Evolutionary conservation across 2,113 vertebrate species (phyloP).

Genomic region (Amphiprion percula): DNA sequence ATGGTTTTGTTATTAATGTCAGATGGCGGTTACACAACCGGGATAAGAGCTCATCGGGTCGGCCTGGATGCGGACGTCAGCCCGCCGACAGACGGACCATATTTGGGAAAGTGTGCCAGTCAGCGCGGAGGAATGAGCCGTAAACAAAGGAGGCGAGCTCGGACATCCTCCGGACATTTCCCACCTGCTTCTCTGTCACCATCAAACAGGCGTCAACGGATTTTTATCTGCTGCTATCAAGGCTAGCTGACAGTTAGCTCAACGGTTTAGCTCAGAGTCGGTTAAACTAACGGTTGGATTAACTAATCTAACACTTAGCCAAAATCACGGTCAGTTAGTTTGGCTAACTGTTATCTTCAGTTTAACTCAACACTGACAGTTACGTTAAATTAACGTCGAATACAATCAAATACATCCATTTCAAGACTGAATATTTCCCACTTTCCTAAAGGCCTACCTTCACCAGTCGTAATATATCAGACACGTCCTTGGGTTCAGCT

Average conservation of each 20-base stretch:
- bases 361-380: too few species aligned
- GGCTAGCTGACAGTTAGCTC: neutral
- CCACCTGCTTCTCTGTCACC: neutral
- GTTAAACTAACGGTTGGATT: neutral
- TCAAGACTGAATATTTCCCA: too few species aligned
- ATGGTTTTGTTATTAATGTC: neutral
- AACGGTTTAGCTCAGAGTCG: neutral
- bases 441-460: constrained; percentile 83
- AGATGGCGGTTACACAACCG: neutral
- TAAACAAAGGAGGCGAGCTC: constrained; percentile 41
- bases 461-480: constrained; percentile 94
- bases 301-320: too few species aligned
- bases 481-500: constrained; percentile 90
- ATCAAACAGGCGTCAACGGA: neutral
- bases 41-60: neutral
- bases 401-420: neutral
- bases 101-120: constrained; percentile 28
- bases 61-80: neutral
- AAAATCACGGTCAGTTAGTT: too few species aligned
- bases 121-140: constrained; percentile 15
- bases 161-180: constrained; percentile 16
- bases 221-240: neutral
- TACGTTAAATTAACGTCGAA: neutral
- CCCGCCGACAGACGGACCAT: constrained; percentile 34
- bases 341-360: too few species aligned